phyloP scores from a whole-genome alignment of 2,888 invertebrate species.

The Leptinotarsa haldemani region DNA sequence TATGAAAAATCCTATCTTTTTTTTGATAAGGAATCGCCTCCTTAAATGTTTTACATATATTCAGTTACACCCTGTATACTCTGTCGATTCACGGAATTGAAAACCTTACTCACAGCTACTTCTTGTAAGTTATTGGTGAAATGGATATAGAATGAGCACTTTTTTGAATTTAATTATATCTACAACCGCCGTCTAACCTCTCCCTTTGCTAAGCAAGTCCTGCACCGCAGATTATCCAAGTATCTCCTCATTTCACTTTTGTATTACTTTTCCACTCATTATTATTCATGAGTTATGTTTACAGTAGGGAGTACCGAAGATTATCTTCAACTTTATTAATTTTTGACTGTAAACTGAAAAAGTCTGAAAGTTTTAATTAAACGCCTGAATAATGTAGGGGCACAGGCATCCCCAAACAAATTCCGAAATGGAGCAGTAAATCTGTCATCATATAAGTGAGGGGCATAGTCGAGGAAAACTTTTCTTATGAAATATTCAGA shows the following conservation, averaged over 20 bases:
- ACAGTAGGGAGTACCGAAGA: slow-evolving; percentile 30
- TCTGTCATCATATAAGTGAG: slow-evolving; percentile 43
- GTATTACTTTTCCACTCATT: slow-evolving; percentile 26
- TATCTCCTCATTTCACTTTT: neutral
- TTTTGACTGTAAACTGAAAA: slow-evolving; percentile 36
- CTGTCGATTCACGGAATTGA: no score
- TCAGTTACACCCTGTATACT: no score
- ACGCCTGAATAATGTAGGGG: slow-evolving; percentile 41
- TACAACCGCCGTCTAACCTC: neutral
- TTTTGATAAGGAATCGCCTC: no score
- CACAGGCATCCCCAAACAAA: slow-evolving; percentile 37
- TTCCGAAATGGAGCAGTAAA: slow-evolving; percentile 46
- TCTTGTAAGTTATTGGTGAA: no score
- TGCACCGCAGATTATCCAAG: neutral
- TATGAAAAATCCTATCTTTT: no score
- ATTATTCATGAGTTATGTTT: slow-evolving; percentile 33
- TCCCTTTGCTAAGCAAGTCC: neutral
- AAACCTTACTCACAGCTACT: no score
- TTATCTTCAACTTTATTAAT: slow-evolving; percentile 37
- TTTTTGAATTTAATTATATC: neutral
- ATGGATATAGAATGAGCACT: no score
- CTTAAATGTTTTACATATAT: no score
- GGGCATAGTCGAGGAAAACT: slow-evolving; percentile 38
- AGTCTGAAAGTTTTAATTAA: slow-evolving; percentile 46
- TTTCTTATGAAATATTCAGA: slow-evolving; percentile 46